Base-by-base conservation (phyloP, 2,797 vertebrate genomes). In the Mus caroli region DNA sequence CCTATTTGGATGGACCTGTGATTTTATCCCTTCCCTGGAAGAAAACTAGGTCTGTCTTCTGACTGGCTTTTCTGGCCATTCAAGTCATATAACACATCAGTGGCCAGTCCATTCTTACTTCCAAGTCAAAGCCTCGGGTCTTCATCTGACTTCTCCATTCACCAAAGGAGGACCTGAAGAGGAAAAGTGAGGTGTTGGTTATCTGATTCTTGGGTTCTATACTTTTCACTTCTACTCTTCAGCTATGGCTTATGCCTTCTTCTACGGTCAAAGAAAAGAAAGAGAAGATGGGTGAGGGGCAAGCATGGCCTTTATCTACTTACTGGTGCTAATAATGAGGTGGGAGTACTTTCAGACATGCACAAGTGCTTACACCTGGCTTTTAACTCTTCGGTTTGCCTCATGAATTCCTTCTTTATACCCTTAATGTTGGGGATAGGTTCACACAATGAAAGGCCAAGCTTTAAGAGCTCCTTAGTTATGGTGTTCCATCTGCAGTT, bases 391-490 rank as follows among this genome's bases (percentile, higher is more conserved):
- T 34, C 64, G 28, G 26, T 7, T 24, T 85, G 2, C 37, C 73
- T 93, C 73, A 31, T 62, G 58, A 17, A 6, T 64, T 85, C 52
- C 77, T 92, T 34, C 15, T 85, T 85, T 77, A 64, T 40, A 56
- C 4, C 14, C 8, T 58, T 62, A 56, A 26, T 73, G 13, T 77
- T 52, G 7, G 20, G 79, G 43, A 88, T 22, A 67, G 34, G 62
- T 76, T 90, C 75, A 64, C 75, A 78, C 82, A 82, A 83, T 77
- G 26, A 90, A 75, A 78, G 34, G 0, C 24, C 69, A 94, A 28
- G 46, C 71, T 95, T 67, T 84, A 92, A 69, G 86, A 64, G 31
- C 17, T 79, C 73, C 22, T 88, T 84, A 43, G 37, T 73, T 31
- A 90, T 79, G 24, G 28, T 46, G 40, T 84, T 58, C 93, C 40